Evolutionary conservation across 2,888 invertebrate species (phyloP), one percentile per base, ranked within the genome.

Genomic region (Hydrotaea diabolus): DNA sequence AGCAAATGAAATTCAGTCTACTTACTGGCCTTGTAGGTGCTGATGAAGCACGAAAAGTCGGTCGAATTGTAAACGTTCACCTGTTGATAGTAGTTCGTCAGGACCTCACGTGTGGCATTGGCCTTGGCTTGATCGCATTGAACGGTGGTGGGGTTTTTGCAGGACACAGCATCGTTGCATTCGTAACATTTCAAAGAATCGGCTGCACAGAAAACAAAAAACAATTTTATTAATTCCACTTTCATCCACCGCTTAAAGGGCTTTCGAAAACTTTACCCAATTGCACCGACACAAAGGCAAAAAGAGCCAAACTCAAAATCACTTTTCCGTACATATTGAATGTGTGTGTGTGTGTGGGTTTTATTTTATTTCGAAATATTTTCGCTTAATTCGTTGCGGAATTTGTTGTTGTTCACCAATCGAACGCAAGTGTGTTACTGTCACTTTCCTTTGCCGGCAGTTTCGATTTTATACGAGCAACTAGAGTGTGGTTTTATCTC

Each of bases 301-400:
- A 79, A 7, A 88, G 64, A n/a, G 86, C 80, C 2, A 85, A 26
- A 72, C 80, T 82, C 66, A 87, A 77, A 66, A 85, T 80, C 4
- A 85, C 19, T 78, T 88, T 87, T 69, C 62, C 86, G 84, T 82
- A 88, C 90, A 90, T 90, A 82, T 82, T 80, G 31, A 31, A 31
- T 31, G 31, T n/a, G n/a, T n/a, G n/a, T n/a, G n/a, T n/a, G 39
- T 62, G 21, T 77, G 13, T 57, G 19, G 17, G 17, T 3, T 15
- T 26, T 23, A 23, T 49, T 74, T 74, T 55, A 46, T 66, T 66
- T 66, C n/a, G 21, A 15, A 46, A 21, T 69, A n/a, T 69, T 19
- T 66, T 31, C n/a, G n/a, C n/a, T n/a, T n/a, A n/a, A n/a, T 15
- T 46, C 21, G 23, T n/a, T 69, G 39, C 39, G 39, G 9, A 3